These are phyloP conservation scores for Epinotia bilunana DNA, from an alignment of 2,888 invertebrate genomes.

Conservation along the genomic window DNA sequence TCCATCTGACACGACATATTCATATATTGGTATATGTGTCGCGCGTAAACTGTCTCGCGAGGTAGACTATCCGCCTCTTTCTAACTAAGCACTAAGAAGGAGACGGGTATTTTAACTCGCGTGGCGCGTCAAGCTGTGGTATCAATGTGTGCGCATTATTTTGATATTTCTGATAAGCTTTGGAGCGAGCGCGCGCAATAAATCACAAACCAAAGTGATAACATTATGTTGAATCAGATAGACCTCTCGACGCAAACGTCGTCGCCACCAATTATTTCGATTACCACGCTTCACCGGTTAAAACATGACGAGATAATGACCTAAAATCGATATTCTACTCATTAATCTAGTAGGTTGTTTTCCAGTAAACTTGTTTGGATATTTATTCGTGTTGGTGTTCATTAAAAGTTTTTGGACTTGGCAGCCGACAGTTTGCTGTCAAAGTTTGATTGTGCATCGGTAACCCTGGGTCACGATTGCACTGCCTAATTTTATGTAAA, in stretches of 20 bases:
- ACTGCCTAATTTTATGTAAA: not conserved
- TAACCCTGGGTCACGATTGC: not conserved
- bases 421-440: conserved; percentile 11
- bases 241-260: conserved; percentile 4
- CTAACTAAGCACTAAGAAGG: too few relatives aligned
- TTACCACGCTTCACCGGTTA: conserved; percentile 79
- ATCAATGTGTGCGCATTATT: too few relatives aligned
- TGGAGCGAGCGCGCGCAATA: not conserved
- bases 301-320: conserved; percentile 66
- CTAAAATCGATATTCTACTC: conserved; percentile 41
- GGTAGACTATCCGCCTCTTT: too few relatives aligned
- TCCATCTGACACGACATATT: not conserved
- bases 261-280: conserved; percentile 75
- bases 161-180: too few relatives aligned
- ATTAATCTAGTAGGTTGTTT: conserved; percentile 41
- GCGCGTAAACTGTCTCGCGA: too few relatives aligned
- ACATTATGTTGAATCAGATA: not conserved
- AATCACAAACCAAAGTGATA: conserved; percentile 1
- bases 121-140: too few relatives aligned
- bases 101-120: too few relatives aligned
- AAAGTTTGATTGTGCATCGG: not conserved
- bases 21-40: too few relatives aligned
- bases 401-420: not conserved
- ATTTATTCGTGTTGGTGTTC: conserved; percentile 22
- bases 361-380: conserved; percentile 41